Evolutionary conservation across 2,797 vertebrate genomes (phyloP).

Genomic region (Numenius phaeopus): DNA sequence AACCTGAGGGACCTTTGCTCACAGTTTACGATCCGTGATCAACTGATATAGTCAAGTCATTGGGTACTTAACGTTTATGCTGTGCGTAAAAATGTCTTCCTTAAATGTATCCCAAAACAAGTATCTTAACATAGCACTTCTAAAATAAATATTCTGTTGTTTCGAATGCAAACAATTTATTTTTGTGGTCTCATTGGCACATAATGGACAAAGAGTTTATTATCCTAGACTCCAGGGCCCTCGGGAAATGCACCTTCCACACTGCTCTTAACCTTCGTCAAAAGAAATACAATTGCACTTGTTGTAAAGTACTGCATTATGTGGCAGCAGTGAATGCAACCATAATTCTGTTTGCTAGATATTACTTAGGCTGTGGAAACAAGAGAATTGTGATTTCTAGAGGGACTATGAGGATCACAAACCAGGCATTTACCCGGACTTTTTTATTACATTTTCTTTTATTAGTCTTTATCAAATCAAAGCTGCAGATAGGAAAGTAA

Average conservation of each 20-base stretch:
- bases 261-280: conserved; percentile 45
- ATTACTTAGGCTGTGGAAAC: conserved; percentile 58
- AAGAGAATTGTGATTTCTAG: conserved; percentile 48
- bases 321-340: conserved; percentile 61
- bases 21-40: neutral
- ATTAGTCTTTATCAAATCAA: conserved; percentile 44
- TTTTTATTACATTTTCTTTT: conserved; percentile 66
- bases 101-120: conserved; percentile 33
- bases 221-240: conserved; percentile 21
- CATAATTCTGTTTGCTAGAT: conserved; percentile 65
- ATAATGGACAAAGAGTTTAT: conserved; percentile 65
- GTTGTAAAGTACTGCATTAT: conserved; percentile 55
- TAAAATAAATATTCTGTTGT: conserved; percentile 45
- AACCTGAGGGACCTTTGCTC: neutral
- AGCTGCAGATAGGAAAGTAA: conserved; percentile 45
- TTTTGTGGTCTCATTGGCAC: conserved; percentile 50
- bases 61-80: conserved; percentile 17
- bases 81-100: conserved; percentile 7
- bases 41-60: neutral
- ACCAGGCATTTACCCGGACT: conserved; percentile 46
- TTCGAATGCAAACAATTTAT: conserved; percentile 19
- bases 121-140: conserved; percentile 15
- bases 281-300: conserved; percentile 62
- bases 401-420: conserved; percentile 50
- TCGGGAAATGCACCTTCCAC: conserved; percentile 59